phyloP scores from a whole-genome alignment of 2,888 invertebrate species.

The Cosmia trapezina region DNA sequence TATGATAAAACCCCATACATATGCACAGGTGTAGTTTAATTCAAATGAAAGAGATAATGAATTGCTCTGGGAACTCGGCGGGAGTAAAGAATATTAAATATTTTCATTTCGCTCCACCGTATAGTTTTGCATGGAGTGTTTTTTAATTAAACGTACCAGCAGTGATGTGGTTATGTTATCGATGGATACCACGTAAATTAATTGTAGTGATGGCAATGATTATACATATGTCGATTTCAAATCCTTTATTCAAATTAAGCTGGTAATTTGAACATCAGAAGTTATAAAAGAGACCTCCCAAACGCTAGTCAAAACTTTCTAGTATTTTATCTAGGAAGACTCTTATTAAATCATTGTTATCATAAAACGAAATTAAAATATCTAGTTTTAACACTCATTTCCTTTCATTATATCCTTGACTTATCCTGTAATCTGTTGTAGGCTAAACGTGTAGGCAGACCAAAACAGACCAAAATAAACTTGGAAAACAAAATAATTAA shows the following conservation, averaged over 20 bases:
- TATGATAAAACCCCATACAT: slow-evolving; percentile 19
- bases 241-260: not conserved
- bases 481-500: slow-evolving; percentile 11
- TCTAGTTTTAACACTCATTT: slow-evolving; percentile 8
- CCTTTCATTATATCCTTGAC: not conserved
- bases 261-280: too few relatives aligned
- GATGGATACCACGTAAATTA: slow-evolving; percentile 16
- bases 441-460: not conserved
- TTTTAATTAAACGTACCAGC: slow-evolving; percentile 76
- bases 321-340: not conserved
- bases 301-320: too few relatives aligned
- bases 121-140: slow-evolving; percentile 70
- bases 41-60: slow-evolving; percentile 57
- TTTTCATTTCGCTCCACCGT: slow-evolving; percentile 62
- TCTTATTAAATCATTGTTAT: not conserved
- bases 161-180: slow-evolving; percentile 62
- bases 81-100: slow-evolving; percentile 66
- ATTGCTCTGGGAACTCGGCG: slow-evolving; percentile 52
- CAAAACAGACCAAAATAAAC: slow-evolving; percentile 20
- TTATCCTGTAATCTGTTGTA: not conserved
- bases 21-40: slow-evolving; percentile 41
- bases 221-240: too few relatives aligned
- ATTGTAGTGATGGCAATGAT: not conserved
- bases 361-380: not conserved
- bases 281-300: too few relatives aligned